Base-by-base conservation (phyloP, 2,113 vertebrate species). In the Willisornis vidua region DNA sequence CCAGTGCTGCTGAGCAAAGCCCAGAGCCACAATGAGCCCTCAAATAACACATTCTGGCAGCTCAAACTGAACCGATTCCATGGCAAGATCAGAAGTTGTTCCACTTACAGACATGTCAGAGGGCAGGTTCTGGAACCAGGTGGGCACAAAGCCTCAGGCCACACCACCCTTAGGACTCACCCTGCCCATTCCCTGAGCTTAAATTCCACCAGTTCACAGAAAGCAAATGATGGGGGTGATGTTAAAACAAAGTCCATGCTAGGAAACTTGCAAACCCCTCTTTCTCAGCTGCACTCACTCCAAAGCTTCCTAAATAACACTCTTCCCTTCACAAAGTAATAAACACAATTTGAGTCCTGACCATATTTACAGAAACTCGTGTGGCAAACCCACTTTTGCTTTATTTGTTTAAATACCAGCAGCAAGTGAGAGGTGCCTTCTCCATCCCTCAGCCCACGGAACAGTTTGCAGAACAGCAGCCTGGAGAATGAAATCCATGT, bases 381-480 rank as follows among this genome's bases (percentile, higher is more conserved):
- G 3, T 8, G 16, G 23, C 5, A 88, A 88, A 77, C 8, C 41
- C 25, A 39, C 17, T 67, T 45, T 4, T 1, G 1, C 14, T 33
- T 67, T 8, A 14, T 39, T 55, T 55, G 65, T 54, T 51, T 25
- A 17, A 82, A 55, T 10, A 55, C 4, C 26, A 75, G 12, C 26
- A 75, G 12, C 19, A 54, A 31, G 9, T 0, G 0, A 92, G 57
- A 70, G 17, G 20, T 20, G 4, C 22, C 0, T 0, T 57, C 17
- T 41, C 52, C 29, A 20, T 54, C 33, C 73, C 71, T 28, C 82
- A 75, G 45, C 31, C 68, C 35, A 24, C 23, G 3, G 8, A 66
- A 29, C 9, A 70, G 52, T 67, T 67, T 16, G 12, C 9, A 2
- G 18, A 88, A 61, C 29, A 65, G 4, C 46, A 74, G 33, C 19